These are phyloP conservation scores for Vollenhovia emeryi DNA, from an alignment of 1,140 invertebrate genomes.

Conservation along the genomic window DNA sequence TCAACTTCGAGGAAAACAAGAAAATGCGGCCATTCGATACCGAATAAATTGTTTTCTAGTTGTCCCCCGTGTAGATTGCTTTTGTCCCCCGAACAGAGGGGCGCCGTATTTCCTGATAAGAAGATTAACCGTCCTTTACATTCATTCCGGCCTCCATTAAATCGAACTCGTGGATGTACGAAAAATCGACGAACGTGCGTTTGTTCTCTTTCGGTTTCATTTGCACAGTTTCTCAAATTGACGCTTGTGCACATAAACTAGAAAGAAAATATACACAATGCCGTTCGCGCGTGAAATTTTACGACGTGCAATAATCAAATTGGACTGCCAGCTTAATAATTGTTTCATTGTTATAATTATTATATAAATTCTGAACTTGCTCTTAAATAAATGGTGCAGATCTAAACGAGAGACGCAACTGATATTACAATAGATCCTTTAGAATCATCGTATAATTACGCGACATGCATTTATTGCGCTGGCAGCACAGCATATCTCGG, in stretches of 20 bases:
- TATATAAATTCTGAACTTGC: not conserved
- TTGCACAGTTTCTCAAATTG: not conserved
- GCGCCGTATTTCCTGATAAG: slow-evolving; percentile 47
- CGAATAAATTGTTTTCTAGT: slow-evolving; percentile 60
- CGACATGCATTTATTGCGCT: not conserved
- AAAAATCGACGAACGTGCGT: not conserved
- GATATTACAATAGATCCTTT: not conserved
- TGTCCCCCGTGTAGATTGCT: slow-evolving; percentile 56
- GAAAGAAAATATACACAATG: not conserved
- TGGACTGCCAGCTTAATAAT: not conserved
- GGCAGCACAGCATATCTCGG: not conserved
- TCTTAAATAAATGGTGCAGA: not conserved
- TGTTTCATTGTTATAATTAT: not conserved
- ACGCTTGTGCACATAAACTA: not conserved
- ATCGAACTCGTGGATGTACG: not conserved
- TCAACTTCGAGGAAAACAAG: slow-evolving; percentile 56
- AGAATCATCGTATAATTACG: not conserved
- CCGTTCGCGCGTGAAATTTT: not conserved
- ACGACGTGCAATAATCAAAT: not conserved
- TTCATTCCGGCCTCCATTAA: slow-evolving; percentile 26
- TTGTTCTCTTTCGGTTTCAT: not conserved
- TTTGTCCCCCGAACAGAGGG: slow-evolving; percentile 29
- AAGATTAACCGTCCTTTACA: slow-evolving; percentile 50
- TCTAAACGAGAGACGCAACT: not conserved
- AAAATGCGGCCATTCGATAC: slow-evolving; percentile 55